Percentiles rank a stretch among this genome's conserved stretches.
These are phyloP conservation scores for Habrosyne pyritoides DNA, from an alignment of 2,888 invertebrate species.

Conservation along the genomic window DNA sequence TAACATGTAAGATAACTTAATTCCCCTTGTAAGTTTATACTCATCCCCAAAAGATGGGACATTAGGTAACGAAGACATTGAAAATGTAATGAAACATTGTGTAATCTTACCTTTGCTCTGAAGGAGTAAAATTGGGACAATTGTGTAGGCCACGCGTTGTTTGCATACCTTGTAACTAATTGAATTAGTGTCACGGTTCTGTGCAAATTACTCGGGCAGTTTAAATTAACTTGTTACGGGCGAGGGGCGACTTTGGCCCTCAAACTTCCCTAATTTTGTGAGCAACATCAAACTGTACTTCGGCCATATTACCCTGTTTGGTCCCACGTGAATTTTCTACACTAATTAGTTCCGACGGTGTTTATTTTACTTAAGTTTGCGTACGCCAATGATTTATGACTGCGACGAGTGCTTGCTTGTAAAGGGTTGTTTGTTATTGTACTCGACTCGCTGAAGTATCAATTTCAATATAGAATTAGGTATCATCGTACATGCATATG, in stretches of 20 bases:
- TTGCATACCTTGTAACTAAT: slow-evolving; percentile 75
- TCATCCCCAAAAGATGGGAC: background rate
- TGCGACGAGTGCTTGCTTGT: slow-evolving; percentile 42
- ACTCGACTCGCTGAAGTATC: slow-evolving; percentile 12
- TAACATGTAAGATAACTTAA: background rate
- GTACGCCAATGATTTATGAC: slow-evolving; percentile 73
- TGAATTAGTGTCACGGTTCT: slow-evolving; percentile 79
- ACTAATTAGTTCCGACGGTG: slow-evolving; percentile 79
- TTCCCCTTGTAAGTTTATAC: background rate
- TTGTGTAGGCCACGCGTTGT: slow-evolving; percentile 50
- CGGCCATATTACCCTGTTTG: slow-evolving; percentile 74
- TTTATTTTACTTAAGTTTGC: slow-evolving; percentile 78
- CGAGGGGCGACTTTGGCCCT: slow-evolving; percentile 75
- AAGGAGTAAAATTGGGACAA: slow-evolving; percentile 28
- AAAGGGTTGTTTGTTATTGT: slow-evolving; percentile 36
- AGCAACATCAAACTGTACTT: slow-evolving; percentile 81
- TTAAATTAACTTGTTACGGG: slow-evolving; percentile 80
- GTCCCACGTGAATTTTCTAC: slow-evolving; percentile 81
- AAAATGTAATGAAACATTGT: background rate
- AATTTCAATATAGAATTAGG: background rate
- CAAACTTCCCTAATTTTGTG: slow-evolving; percentile 81
- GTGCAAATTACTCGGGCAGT: slow-evolving; percentile 78
- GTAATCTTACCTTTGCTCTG: slow-evolving; percentile 7
- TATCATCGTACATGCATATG: background rate
- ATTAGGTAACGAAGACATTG: background rate